These are phyloP conservation scores for Hippoglossus hippoglossus DNA, from an alignment of 2,797 vertebrate genomes.

Conservation along the genomic window DNA sequence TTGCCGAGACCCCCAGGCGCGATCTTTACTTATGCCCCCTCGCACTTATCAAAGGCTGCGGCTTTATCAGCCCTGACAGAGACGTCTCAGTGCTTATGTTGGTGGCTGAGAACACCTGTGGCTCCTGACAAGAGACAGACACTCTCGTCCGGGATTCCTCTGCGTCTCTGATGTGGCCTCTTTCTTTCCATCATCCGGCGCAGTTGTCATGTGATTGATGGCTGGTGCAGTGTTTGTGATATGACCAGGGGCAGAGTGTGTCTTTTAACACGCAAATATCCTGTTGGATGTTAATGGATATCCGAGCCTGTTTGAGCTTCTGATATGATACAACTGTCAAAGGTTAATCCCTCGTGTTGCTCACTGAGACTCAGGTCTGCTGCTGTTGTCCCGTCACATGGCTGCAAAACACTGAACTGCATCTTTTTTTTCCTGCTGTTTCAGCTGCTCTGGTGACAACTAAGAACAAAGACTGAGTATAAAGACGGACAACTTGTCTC, in stretches of 20 bases:
- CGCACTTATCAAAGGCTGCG: constrained; percentile 63
- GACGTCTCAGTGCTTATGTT: constrained; percentile 41
- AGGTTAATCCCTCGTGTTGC: constrained; percentile 7
- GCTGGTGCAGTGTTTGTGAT: constrained; percentile 44
- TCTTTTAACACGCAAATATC: not conserved
- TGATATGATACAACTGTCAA: not conserved
- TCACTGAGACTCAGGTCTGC: not conserved
- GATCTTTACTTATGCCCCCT: constrained; percentile 58
- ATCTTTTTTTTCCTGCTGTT: not conserved
- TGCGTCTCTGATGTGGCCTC: constrained; percentile 5
- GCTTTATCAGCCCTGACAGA: constrained; percentile 61
- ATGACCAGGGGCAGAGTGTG: constrained; percentile 24
- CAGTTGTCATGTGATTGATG: too few relatives aligned
- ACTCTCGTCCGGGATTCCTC: constrained; percentile 51
- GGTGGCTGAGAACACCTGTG: constrained; percentile 72
- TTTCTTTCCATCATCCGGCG: constrained; percentile 26
- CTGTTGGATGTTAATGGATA: constrained; percentile 4
- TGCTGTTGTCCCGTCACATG: constrained; percentile 1
- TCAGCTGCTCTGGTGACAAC: not conserved
- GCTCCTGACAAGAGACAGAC: constrained; percentile 72
- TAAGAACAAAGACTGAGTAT: too few relatives aligned
- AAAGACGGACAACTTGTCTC: too few relatives aligned
- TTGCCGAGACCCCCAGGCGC: constrained; percentile 35
- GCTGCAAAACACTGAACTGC: not conserved
- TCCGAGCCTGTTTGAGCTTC: not conserved